A percentile compares a stretch with the other conserved stretches of the same genome.
Conservation (phyloP, 1,140 invertebrate species). For the Tetranychus urticae region DNA sequence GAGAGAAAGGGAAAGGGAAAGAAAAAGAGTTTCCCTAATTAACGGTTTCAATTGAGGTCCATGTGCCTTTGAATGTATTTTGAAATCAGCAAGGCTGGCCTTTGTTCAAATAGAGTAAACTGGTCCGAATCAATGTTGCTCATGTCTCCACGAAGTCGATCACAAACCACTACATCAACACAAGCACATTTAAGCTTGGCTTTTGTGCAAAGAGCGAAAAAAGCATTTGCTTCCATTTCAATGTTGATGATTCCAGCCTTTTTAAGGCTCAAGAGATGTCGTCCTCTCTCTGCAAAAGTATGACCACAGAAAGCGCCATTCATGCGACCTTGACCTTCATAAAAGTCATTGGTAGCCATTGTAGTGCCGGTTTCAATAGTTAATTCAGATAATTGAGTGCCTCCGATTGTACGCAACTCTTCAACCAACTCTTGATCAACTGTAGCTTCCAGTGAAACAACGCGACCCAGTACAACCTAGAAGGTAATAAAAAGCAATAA, state of each 20-base stretch:
- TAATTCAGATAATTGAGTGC: conserved; percentile 28
- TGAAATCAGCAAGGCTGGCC: not conserved
- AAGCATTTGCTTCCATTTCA: conserved; percentile 86
- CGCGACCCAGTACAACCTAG: conserved; percentile 39
- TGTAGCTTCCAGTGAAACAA: conserved; percentile 48
- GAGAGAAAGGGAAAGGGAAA: too few relatives aligned
- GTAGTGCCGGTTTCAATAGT: conserved; percentile 62
- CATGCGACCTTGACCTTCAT: conserved; percentile 71
- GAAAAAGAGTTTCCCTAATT: too few relatives aligned
- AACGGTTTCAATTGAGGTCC: not conserved
- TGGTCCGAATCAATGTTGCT: not conserved
- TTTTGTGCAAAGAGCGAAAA: conserved; percentile 74
- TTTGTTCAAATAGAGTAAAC: not conserved
- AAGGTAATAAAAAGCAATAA: too few relatives aligned
- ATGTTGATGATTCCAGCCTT: conserved; percentile 71
- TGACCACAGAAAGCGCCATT: conserved; percentile 95
- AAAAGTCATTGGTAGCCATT: conserved; percentile 89
- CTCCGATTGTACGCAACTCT: conserved; percentile 26
- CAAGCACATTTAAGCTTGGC: conserved; percentile 71
- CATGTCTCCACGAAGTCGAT: conserved; percentile 64
- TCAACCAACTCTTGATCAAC: conserved; percentile 50
- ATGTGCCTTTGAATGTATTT: not conserved
- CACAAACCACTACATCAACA: conserved; percentile 70
- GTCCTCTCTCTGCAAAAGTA: conserved; percentile 62
- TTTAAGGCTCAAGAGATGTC: conserved; percentile 50